These are phyloP conservation scores for Tribolium castaneum DNA, from an alignment of 1,140 invertebrate species.

Conservation along the genomic window DNA sequence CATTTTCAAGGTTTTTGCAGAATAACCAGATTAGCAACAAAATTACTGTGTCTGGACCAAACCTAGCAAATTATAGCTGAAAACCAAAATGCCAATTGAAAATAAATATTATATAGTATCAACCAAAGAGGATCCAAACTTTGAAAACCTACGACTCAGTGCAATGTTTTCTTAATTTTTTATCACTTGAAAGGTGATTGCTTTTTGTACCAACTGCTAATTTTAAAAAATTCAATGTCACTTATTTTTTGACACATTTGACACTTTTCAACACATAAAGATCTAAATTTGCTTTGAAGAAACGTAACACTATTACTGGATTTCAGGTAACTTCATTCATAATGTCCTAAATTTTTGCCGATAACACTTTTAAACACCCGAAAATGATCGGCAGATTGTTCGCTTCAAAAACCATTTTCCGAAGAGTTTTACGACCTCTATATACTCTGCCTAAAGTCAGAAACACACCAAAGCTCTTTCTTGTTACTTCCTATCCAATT, in stretches of 20 bases:
- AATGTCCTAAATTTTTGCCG: neutral
- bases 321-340: conserved; percentile 11
- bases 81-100: no score
- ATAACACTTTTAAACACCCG: neutral
- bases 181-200: no score
- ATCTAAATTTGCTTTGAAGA: neutral
- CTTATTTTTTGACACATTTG: neutral
- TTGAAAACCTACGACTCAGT: no score
- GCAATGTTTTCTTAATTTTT: no score
- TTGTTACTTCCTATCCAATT: neutral
- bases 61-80: no score
- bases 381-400: conserved; percentile 8
- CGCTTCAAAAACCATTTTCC: neutral
- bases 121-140: no score
- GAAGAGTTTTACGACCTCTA: neutral
- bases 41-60: no score
- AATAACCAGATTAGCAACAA: no score
- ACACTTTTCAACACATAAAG: neutral
- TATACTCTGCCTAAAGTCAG: neutral
- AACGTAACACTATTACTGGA: neutral
- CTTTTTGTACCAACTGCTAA: no score
- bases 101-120: no score
- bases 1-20: no score
- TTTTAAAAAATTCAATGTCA: no score
- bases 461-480: neutral